These are phyloP conservation scores for Amblyopsis hoosieri DNA, from an alignment of 2,797 vertebrate species.

Conservation along the genomic window DNA sequence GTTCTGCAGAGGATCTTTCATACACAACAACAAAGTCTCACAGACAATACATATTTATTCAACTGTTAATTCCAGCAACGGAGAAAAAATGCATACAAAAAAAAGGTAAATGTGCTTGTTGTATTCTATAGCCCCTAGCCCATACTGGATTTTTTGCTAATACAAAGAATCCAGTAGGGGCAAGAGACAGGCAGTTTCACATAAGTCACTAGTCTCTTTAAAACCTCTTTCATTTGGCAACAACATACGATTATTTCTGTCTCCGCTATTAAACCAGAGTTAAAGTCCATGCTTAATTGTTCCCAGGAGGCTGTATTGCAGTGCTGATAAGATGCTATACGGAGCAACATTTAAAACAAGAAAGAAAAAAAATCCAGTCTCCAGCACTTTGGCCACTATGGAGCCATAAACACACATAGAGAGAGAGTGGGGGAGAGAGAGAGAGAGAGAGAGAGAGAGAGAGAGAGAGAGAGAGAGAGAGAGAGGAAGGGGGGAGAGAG, in stretches of 20 bases:
- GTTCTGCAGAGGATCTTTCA: slow-evolving; percentile 77
- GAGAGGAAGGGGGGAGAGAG: no score
- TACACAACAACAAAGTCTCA: slow-evolving; percentile 79
- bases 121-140: slow-evolving; percentile 72
- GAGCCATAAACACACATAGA: slow-evolving; percentile 18
- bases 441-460: neutral
- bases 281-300: slow-evolving; percentile 90
- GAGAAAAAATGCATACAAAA: slow-evolving; percentile 46
- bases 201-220: slow-evolving; percentile 78
- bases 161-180: slow-evolving; percentile 37
- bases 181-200: slow-evolving; percentile 65
- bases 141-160: slow-evolving; percentile 72
- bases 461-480: no score
- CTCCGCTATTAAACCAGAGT: slow-evolving; percentile 81
- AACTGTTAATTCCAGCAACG: slow-evolving; percentile 74
- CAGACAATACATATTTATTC: slow-evolving; percentile 82
- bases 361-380: slow-evolving; percentile 84
- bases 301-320: slow-evolving; percentile 84
- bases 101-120: slow-evolving; percentile 77
- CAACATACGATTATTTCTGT: slow-evolving; percentile 81
- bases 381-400: slow-evolving; percentile 62
- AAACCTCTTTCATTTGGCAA: slow-evolving; percentile 80
- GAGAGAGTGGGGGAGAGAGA: neutral
- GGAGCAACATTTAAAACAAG: slow-evolving; percentile 87
- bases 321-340: slow-evolving; percentile 91